Evolutionary conservation across 2,113 vertebrate species (phyloP).

Genomic region (Centrocercus urophasianus): DNA sequence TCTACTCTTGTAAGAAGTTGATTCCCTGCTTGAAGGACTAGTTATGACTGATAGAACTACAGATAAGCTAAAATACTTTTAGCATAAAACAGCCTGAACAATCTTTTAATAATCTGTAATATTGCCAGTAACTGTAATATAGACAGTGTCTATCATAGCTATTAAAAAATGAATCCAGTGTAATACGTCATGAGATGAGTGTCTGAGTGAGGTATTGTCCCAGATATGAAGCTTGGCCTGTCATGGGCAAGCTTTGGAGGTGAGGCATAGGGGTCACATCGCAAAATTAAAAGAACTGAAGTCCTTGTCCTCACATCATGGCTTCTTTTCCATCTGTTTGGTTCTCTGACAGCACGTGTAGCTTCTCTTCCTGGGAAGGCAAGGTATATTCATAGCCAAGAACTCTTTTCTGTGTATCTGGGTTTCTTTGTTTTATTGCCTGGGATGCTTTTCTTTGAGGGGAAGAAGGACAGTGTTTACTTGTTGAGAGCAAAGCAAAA

Average conservation of each 20-base stretch:
- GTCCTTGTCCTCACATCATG: neutral
- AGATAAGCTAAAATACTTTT: neutral
- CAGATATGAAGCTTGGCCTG: neutral
- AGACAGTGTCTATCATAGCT: neutral
- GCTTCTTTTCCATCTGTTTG: neutral
- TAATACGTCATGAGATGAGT: neutral
- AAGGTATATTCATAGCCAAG: neutral
- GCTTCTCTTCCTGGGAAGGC: neutral
- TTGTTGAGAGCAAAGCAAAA: neutral
- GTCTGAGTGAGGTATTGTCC: neutral
- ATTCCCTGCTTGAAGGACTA: neutral
- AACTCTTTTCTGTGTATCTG: neutral
- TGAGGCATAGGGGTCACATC: neutral
- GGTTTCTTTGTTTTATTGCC: neutral
- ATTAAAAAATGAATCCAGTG: neutral
- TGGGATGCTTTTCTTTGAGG: neutral
- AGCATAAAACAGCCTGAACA: neutral
- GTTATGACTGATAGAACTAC: neutral
- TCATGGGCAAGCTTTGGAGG: neutral
- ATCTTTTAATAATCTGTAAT: neutral
- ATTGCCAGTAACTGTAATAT: neutral
- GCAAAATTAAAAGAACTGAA: neutral
- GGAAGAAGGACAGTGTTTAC: neutral
- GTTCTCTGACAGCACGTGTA: neutral
- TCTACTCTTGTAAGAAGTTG: too few species aligned